Conservation (phyloP, 1,140 invertebrate genomes). For the Calephelis virginiensis region DNA sequence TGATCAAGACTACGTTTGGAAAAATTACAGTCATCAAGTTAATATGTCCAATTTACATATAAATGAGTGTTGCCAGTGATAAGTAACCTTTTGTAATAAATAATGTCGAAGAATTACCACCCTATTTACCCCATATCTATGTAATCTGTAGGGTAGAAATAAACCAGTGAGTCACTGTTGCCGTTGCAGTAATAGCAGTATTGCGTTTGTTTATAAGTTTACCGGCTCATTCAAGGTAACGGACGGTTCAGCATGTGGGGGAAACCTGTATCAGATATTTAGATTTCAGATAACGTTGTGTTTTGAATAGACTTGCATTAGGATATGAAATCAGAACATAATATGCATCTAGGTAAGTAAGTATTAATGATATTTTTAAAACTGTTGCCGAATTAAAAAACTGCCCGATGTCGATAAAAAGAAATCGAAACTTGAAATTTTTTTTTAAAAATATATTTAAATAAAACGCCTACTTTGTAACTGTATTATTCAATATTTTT, state of each 20-base stretch:
- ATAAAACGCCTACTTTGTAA: too few species aligned
- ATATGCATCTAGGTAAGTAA: too few species aligned
- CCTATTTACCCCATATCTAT: slow-evolving; percentile 46
- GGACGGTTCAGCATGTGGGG: neutral
- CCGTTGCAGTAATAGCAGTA: slow-evolving; percentile 37
- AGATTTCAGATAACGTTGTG: neutral
- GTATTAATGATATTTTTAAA: too few species aligned
- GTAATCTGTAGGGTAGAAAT: slow-evolving; percentile 42
- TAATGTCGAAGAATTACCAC: slow-evolving; percentile 46
- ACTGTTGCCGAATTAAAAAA: too few species aligned
- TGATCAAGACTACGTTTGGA: slow-evolving; percentile 14
- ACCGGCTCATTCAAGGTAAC: slow-evolving; percentile 2
- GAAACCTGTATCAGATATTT: slow-evolving; percentile 1
- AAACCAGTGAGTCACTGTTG: slow-evolving; percentile 52
- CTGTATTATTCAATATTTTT: too few species aligned
- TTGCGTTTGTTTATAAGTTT: slow-evolving; percentile 27
- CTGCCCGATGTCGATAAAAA: too few species aligned
- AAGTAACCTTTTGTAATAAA: slow-evolving; percentile 34
- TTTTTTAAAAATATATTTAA: too few species aligned
- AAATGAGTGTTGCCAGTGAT: slow-evolving; percentile 29
- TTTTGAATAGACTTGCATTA: too few species aligned
- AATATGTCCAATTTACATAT: slow-evolving; percentile 28
- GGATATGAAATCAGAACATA: too few species aligned
- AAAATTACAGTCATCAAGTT: slow-evolving; percentile 14
- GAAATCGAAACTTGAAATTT: too few species aligned